A percentile compares a stretch with the other conserved stretches of the same genome.
These are phyloP conservation scores for Chymomyza costata DNA, from an alignment of 1,140 invertebrate species.

Conservation along the genomic window DNA sequence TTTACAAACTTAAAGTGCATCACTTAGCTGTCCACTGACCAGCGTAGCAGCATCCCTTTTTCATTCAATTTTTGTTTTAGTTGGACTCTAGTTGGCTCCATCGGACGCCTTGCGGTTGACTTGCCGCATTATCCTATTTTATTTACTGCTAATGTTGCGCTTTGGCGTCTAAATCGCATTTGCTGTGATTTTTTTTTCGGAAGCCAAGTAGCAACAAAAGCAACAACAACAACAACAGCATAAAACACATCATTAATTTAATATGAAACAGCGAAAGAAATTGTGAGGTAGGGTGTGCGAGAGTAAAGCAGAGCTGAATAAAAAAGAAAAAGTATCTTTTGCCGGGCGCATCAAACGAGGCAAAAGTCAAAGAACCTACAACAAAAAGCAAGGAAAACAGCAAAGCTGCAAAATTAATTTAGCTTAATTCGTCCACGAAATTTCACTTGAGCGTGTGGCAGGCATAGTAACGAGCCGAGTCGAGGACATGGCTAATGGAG, in stretches of 20 bases:
- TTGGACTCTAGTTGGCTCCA: no score
- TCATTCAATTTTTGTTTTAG: no score
- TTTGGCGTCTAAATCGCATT: conserved; percentile 66
- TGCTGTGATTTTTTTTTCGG: conserved; percentile 56
- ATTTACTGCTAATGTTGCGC: conserved; percentile 72
- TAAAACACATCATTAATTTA: conserved; percentile 73
- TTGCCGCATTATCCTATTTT: conserved; percentile 70
- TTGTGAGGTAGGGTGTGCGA: conserved; percentile 10
- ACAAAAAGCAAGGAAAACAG: conserved; percentile 31
- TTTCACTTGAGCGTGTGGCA: conserved; percentile 43
- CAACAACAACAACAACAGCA: conserved; percentile 30
- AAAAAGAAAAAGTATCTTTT: conserved; percentile 2
- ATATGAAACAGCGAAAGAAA: conserved; percentile 40
- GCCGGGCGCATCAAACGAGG: conserved; percentile 30
- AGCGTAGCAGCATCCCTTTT: no score
- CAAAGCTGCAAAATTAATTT: conserved; percentile 71
- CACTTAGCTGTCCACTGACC: no score
- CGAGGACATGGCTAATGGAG: conserved; percentile 32
- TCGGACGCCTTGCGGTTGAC: conserved; percentile 43
- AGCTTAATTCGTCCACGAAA: conserved; percentile 73
- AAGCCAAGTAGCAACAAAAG: conserved; percentile 13
- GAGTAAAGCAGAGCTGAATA: conserved; percentile 18
- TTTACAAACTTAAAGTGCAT: no score
- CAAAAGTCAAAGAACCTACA: conserved; percentile 64
- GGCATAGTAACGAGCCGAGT: conserved; percentile 16